These are phyloP conservation scores for Sebastolobus alascanus DNA, from an alignment of 2,797 vertebrate species.

Conservation along the genomic window DNA sequence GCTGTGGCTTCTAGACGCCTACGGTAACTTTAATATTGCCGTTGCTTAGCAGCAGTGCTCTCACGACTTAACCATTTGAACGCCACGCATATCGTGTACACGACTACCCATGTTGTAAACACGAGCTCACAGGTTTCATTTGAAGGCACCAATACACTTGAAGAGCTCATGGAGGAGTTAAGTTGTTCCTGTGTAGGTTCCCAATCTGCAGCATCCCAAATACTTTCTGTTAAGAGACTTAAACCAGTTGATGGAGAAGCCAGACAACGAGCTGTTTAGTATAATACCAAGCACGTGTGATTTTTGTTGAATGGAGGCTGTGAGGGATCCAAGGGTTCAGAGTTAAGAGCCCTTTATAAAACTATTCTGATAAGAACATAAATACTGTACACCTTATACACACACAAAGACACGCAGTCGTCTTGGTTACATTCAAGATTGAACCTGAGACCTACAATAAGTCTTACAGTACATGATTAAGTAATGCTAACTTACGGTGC, in stretches of 20 bases:
- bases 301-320: not conserved
- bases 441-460: constrained; percentile 54
- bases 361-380: constrained; percentile 1
- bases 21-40: no score
- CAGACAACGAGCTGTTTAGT: not conserved
- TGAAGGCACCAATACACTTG: not conserved
- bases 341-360: not conserved
- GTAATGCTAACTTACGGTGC: constrained; percentile 20
- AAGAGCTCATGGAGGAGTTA: not conserved
- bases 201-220: not conserved
- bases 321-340: not conserved
- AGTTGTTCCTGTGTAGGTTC: not conserved
- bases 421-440: constrained; percentile 54
- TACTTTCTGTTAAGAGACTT: not conserved
- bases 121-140: no score
- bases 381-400: constrained; percentile 34
- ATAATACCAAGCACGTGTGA: not conserved
- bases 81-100: no score
- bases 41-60: no score
- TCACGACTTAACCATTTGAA: no score
- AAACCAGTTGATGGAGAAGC: not conserved
- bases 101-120: no score
- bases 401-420: constrained; percentile 27
- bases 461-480: constrained; percentile 42
- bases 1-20: no score